phyloP scores from a whole-genome alignment of 2,888 invertebrate species.

The Griposia aprilina region DNA sequence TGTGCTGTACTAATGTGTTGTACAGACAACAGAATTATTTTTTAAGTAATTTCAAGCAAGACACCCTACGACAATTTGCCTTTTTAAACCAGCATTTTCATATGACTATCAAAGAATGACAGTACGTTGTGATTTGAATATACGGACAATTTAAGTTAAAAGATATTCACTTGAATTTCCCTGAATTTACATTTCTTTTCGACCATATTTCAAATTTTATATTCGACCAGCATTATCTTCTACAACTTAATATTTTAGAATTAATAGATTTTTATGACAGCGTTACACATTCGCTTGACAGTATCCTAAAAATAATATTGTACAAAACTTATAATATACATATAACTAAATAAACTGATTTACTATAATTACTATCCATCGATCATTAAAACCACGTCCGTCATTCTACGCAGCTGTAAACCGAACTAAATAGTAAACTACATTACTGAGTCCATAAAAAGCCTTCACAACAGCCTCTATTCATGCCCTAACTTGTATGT shows the following conservation, averaged over 20 bases:
- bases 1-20: neutral
- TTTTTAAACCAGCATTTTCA: no score
- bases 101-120: no score
- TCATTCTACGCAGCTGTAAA: conserved; percentile 12
- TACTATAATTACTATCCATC: conserved; percentile 4
- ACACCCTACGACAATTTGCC: no score
- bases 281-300: neutral
- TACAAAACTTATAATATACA: neutral
- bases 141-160: no score
- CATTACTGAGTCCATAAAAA: conserved; percentile 48
- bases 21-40: neutral
- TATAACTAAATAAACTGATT: neutral
- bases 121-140: no score
- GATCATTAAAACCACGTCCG: conserved; percentile 9
- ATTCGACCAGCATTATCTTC: no score
- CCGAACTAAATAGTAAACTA: conserved; percentile 30
- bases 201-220: no score
- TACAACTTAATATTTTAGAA: neutral
- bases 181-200: no score
- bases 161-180: no score
- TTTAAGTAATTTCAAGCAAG: no score
- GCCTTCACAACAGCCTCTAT: conserved; percentile 45
- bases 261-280: neutral
- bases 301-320: no score
- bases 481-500: conserved; percentile 62